These are phyloP conservation scores for Argyrosomus japonicus DNA, from an alignment of 2,113 vertebrate genomes.

Conservation along the genomic window DNA sequence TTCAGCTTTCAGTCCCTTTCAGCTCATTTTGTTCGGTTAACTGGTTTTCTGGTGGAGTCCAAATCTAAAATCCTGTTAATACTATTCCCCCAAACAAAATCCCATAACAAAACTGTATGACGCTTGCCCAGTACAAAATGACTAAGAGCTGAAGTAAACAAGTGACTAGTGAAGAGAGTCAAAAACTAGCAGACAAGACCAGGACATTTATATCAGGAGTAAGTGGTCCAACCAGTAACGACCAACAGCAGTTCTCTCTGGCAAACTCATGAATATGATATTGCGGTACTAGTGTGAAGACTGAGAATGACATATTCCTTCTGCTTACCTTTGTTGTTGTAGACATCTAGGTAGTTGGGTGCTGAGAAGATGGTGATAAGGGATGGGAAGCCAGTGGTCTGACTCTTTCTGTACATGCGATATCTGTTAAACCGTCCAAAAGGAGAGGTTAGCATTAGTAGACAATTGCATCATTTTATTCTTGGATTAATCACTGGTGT, in stretches of 20 bases:
- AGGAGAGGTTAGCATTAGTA: constrained; percentile 28
- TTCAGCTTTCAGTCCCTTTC: background rate
- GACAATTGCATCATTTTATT: constrained; percentile 1
- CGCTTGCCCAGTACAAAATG: background rate
- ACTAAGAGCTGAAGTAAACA: too few relatives aligned
- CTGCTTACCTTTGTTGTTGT: constrained; percentile 98
- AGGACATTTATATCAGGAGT: background rate
- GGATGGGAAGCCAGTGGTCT: constrained; percentile 99
- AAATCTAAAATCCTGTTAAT: too few relatives aligned
- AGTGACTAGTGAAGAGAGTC: background rate
- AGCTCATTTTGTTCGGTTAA: background rate
- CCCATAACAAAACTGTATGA: too few relatives aligned
- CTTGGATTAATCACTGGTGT: background rate
- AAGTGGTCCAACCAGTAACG: background rate
- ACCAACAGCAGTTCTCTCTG: background rate
- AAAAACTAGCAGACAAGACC: background rate
- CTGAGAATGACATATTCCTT: background rate
- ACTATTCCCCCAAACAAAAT: too few relatives aligned
- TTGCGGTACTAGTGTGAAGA: constrained; percentile 1
- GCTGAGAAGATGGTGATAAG: constrained; percentile 99
- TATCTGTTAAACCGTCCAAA: constrained; percentile 84
- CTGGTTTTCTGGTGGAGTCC: background rate
- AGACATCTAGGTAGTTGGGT: constrained; percentile 99
- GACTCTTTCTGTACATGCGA: constrained; percentile 99
- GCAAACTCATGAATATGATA: constrained; percentile 7